Percentiles rank a stretch among this genome's conserved stretches.
phyloP scores from a whole-genome alignment of 2,113 vertebrate species.

The Dasyornis broadbenti region DNA sequence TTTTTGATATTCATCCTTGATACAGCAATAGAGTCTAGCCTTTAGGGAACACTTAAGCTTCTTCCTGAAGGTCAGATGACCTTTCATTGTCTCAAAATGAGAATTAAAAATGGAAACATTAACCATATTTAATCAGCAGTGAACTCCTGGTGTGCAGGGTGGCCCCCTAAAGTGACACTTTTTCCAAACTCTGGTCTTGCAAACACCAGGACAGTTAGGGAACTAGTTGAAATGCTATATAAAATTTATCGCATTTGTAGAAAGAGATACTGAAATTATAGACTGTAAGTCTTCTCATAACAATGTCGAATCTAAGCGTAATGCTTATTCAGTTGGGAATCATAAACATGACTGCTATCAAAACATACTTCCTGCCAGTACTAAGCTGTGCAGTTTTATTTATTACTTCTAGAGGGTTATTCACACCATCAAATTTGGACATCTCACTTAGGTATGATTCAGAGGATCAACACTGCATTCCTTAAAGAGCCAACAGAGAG shows the following conservation, averaged over 20 bases:
- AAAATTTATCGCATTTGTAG: neutral
- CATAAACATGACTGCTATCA: conserved; percentile 12
- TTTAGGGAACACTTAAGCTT: neutral
- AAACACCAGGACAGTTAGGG: neutral
- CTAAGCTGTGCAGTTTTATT: neutral
- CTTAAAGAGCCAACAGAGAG: neutral
- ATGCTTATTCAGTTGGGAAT: neutral
- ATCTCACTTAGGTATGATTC: conserved; percentile 36
- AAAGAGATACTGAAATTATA: neutral
- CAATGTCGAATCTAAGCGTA: neutral
- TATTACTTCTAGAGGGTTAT: conserved; percentile 27
- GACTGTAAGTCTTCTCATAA: neutral
- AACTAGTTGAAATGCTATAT: neutral
- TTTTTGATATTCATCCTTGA: neutral
- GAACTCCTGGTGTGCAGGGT: neutral
- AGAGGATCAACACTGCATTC: neutral
- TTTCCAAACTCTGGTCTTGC: neutral
- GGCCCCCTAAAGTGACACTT: neutral
- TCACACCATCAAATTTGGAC: conserved; percentile 13
- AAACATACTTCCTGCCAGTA: conserved; percentile 1
- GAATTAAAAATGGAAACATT: neutral
- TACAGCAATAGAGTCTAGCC: neutral
- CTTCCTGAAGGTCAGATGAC: neutral
- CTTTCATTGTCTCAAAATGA: neutral
- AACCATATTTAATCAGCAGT: neutral